Evolutionary conservation across 2,888 invertebrate species (phyloP).

Genomic region (Eristalis arbustorum): DNA sequence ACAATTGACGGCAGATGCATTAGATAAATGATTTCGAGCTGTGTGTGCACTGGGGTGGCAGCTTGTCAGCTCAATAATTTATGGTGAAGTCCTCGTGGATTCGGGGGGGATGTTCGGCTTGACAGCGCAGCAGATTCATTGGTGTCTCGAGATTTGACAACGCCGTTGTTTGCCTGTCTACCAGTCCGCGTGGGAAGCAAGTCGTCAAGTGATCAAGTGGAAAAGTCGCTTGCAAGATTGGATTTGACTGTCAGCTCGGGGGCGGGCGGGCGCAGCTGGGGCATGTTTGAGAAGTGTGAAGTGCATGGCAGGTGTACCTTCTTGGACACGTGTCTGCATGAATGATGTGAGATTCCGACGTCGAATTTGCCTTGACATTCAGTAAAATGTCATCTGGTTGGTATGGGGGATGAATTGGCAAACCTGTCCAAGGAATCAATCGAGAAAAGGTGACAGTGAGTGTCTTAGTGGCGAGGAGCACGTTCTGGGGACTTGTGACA

Average conservation of each 20-base stretch:
- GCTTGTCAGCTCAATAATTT: constrained; percentile 27
- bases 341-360: neutral
- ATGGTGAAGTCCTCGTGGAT: neutral
- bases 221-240: neutral
- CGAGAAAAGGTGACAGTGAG: too few species aligned
- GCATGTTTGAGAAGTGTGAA: neutral
- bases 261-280: neutral
- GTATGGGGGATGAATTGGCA: too few species aligned
- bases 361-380: neutral
- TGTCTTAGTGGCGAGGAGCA: too few species aligned
- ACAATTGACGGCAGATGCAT: constrained; percentile 46
- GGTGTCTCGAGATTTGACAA: neutral
- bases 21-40: constrained; percentile 35
- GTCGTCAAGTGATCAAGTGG: neutral
- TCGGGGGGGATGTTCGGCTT: neutral
- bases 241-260: neutral
- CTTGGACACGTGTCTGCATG: neutral
- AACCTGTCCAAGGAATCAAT: too few species aligned
- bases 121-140: constrained; percentile 1
- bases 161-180: neutral
- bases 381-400: too few species aligned
- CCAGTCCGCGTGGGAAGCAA: neutral
- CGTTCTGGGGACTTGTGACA: too few species aligned
- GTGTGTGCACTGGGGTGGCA: constrained; percentile 12
- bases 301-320: neutral